Base-by-base conservation (phyloP, 1,140 invertebrate species). In the Psilanteris sp. region DNA sequence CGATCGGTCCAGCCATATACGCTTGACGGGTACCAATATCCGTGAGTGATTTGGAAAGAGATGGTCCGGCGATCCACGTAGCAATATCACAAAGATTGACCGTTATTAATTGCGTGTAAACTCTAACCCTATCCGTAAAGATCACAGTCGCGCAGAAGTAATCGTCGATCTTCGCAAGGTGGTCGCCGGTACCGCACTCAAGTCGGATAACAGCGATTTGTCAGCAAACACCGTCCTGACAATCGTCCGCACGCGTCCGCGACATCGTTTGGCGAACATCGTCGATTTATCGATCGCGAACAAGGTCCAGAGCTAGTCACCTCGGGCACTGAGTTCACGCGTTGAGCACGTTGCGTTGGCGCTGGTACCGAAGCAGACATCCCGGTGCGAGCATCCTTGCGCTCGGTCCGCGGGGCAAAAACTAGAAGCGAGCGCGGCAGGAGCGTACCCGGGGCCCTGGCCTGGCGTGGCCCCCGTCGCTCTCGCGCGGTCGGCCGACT, bases 1-100 rank as follows among this genome's bases (percentile, higher is more conserved):
- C 46, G 15, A 34, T 44, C 16, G 22, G 18, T 34, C 8, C 26
- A 44, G 48, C 16, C 59, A 54, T 44, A 16, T 31, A 44, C 18
- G 26, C 20, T 20, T 4, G 43, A 8, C 22, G 31, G 41, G 20
- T 13, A 26, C 37, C 16, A 27, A 27, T 34, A 54, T 46, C 29
- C 61, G 16, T n/a, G 22, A 44, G 27, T 22, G 24, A 24, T 32
- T 29, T 13, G 18, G 18, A 5, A 20, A 20, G 18, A 20, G 18
- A 20, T 5, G 4, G 52, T 55, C 18, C 18, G 43, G 24, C 57
- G 57, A 34, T 20, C 11, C 41, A n/a, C 54, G 36, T 41, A 44
- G 13, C 77, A 81, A 59, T 82, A 83, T 83, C 81, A 82, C 81
- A 83, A 83, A 80, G 61, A 79, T 46, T 34, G 43, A 79, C 72